phyloP scores from a whole-genome alignment of 1,140 invertebrate species.

The Bombus confusus region DNA sequence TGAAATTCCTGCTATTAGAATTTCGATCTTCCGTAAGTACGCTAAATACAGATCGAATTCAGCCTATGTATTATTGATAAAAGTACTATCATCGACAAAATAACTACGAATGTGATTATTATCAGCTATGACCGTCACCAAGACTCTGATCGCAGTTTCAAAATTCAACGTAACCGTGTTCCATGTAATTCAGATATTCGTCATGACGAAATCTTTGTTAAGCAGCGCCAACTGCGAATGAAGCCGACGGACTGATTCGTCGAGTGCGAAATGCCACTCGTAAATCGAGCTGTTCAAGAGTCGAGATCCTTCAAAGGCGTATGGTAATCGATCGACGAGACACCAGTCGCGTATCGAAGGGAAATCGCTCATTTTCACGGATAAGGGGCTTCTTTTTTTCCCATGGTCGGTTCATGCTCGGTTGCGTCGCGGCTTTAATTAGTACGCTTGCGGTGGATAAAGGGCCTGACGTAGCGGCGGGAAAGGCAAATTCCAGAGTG shows the following conservation, averaged over 20 bases:
- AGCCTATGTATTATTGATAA: no score
- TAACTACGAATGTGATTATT: no score
- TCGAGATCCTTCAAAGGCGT: slow-evolving; percentile 2
- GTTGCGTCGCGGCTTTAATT: slow-evolving; percentile 53
- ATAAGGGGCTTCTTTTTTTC: neutral
- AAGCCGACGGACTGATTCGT: neutral
- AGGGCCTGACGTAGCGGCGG: neutral
- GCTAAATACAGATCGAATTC: no score
- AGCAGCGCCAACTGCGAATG: no score
- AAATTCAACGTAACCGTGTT: no score
- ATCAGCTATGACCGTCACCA: no score
- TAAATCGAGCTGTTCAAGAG: neutral
- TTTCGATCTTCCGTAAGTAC: no score
- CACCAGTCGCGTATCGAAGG: neutral
- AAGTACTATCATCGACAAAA: no score
- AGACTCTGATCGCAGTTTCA: no score
- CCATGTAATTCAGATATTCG: no score
- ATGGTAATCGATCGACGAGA: slow-evolving; percentile 17
- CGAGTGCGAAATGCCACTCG: neutral
- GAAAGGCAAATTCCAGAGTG: neutral
- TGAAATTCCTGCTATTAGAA: no score
- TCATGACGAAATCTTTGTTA: no score
- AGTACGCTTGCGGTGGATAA: neutral
- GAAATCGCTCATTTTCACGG: slow-evolving; percentile 39
- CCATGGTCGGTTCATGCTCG: neutral